phyloP scores from a whole-genome alignment of 2,113 vertebrate species.

The Pluvialis apricaria region DNA sequence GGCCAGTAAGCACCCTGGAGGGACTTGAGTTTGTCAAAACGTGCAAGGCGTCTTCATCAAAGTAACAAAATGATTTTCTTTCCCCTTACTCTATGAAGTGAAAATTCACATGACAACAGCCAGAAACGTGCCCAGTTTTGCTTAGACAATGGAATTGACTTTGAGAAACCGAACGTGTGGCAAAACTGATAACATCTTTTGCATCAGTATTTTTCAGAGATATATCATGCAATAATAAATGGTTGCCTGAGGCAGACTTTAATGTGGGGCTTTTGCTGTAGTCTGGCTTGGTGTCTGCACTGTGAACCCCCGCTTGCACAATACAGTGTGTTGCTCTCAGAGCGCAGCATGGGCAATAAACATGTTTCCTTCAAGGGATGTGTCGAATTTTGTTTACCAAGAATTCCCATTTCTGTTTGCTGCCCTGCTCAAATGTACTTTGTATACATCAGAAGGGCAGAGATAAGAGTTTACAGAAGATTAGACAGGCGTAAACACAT shows the following conservation, averaged over 20 bases:
- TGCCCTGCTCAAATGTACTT: neutral
- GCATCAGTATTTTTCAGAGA: neutral
- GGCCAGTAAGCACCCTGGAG: constrained; percentile 71
- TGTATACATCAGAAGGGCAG: constrained; percentile 20
- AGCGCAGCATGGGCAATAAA: neutral
- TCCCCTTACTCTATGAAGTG: constrained; percentile 21
- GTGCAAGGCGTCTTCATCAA: constrained; percentile 59
- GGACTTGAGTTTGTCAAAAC: constrained; percentile 66
- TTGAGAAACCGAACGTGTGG: neutral
- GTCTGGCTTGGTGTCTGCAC: neutral
- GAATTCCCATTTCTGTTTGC: constrained; percentile 29
- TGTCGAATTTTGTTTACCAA: neutral
- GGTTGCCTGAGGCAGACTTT: neutral
- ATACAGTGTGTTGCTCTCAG: neutral
- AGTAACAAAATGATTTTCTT: constrained; percentile 61
- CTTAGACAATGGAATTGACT: constrained; percentile 41
- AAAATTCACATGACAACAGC: constrained; percentile 47
- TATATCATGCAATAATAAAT: constrained; percentile 3
- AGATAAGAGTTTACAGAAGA: constrained; percentile 50
- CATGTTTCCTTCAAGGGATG: neutral
- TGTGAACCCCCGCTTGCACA: neutral
- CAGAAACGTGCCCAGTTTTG: constrained; percentile 36
- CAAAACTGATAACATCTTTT: constrained; percentile 28
- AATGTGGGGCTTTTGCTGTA: neutral
- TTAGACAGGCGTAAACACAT: constrained; percentile 45